Percentiles rank a stretch among this genome's conserved stretches.
phyloP scores from a whole-genome alignment of 2,888 invertebrate species.

The Crocallis elinguaria region DNA sequence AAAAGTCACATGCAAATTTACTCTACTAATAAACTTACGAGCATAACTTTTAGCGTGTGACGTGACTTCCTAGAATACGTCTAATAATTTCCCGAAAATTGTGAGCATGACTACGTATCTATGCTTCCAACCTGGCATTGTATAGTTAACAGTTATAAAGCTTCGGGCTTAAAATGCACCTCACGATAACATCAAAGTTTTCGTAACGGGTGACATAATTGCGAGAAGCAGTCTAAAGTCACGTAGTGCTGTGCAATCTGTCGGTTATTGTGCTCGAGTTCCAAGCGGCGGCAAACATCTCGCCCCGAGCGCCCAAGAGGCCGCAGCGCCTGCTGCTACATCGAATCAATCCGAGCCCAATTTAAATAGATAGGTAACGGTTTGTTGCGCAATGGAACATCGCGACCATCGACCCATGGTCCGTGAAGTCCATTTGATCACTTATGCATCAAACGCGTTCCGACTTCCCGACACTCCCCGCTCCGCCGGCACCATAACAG shows the following conservation, averaged over 20 bases:
- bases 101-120: constrained; percentile 15
- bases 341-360: constrained; percentile 73
- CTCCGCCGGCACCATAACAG: constrained; percentile 45
- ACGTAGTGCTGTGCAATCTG: constrained; percentile 63
- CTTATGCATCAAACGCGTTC: constrained; percentile 78
- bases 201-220: constrained; percentile 55
- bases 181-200: constrained; percentile 45
- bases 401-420: constrained; percentile 59
- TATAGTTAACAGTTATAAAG: constrained; percentile 17
- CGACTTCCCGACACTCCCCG: constrained; percentile 61
- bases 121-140: constrained; percentile 19
- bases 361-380: constrained; percentile 80
- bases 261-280: constrained; percentile 56
- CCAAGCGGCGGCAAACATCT: constrained; percentile 46
- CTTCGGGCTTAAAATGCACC: constrained; percentile 29
- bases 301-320: constrained; percentile 44
- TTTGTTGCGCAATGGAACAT: constrained; percentile 77
- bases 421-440: constrained; percentile 70
- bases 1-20: too few species aligned
- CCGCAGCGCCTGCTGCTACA: constrained; percentile 49
- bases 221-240: constrained; percentile 55
- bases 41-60: neutral
- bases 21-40: neutral
- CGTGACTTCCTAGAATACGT: constrained; percentile 6
- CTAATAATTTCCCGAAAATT: constrained; percentile 2